Percentiles rank a stretch among this genome's conserved stretches.
Evolutionary conservation across 2,888 invertebrate species (phyloP).

Genomic region (Automeris io): DNA sequence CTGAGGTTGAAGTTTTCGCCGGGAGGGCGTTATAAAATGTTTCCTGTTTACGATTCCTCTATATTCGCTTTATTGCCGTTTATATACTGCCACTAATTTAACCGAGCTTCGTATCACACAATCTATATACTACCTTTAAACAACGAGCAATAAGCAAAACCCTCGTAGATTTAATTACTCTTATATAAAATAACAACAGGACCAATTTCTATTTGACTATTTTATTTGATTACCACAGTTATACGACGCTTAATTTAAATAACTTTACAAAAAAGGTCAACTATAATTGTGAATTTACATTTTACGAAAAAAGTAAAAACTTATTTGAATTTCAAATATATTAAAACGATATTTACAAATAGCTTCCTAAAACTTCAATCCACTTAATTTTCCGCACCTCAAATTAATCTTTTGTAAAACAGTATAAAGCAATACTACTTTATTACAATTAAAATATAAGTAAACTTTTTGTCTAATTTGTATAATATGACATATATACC

Average conservation of each 20-base stretch:
- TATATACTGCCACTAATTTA: constrained; percentile 39
- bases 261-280: neutral
- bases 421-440: too few species aligned
- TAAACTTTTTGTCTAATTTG: too few species aligned
- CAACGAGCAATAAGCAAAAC: constrained; percentile 22
- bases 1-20: constrained; percentile 29
- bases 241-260: neutral
- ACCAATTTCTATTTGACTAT: neutral
- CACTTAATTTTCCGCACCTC: too few species aligned
- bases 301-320: too few species aligned
- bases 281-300: too few species aligned
- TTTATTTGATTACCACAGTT: neutral
- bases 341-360: too few species aligned
- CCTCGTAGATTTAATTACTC: constrained; percentile 28
- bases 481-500: too few species aligned
- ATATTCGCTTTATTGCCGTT: constrained; percentile 45
- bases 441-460: too few species aligned
- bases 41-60: constrained; percentile 50
- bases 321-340: too few species aligned
- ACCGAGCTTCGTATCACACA: constrained; percentile 35
- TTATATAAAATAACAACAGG: constrained; percentile 1
- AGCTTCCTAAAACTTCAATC: too few species aligned
- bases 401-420: too few species aligned
- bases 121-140: constrained; percentile 31
- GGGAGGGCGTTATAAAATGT: constrained; percentile 42